Percentiles rank a stretch among this genome's conserved stretches.
Conservation (phyloP, 2,797 vertebrate species). For the Premnoplex brunnescens region DNA sequence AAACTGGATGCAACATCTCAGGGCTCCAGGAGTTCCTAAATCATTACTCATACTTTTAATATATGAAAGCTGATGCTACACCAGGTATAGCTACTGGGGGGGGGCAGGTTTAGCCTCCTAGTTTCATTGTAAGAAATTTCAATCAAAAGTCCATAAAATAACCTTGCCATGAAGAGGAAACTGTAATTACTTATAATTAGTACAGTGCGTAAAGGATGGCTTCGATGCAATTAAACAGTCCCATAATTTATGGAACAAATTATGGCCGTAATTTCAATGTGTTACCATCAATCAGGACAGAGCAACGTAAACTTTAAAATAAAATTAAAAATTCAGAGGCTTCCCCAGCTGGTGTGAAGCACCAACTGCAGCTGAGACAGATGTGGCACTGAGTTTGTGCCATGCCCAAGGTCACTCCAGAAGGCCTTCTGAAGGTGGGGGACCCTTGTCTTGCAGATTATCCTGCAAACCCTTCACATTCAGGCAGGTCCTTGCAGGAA, state of each 20-base stretch:
- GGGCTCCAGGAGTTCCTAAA: background rate
- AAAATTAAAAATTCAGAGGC: background rate
- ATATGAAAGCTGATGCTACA: background rate
- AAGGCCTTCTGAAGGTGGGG: background rate
- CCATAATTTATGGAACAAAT: background rate
- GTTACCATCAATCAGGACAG: conserved; percentile 18
- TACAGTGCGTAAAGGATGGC: conserved; percentile 6
- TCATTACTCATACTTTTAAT: background rate
- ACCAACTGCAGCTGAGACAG: background rate
- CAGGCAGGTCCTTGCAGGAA: background rate
- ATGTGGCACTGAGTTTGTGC: background rate
- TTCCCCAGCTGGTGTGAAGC: background rate
- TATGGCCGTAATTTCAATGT: conserved; percentile 3
- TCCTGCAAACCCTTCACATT: background rate
- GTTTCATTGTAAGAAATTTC: conserved; percentile 46
- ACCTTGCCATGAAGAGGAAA: conserved; percentile 35
- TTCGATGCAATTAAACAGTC: background rate
- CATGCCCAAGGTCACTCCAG: background rate
- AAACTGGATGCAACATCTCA: background rate
- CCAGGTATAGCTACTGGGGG: background rate
- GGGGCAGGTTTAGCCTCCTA: rapidly evolving
- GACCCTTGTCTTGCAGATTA: background rate
- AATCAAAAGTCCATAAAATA: conserved; percentile 55
- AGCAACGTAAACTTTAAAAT: conserved; percentile 32
- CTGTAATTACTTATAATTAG: conserved; percentile 60